Base-by-base conservation (phyloP, 2,797 vertebrate species). In the Muraenolepis orangiensis region DNA sequence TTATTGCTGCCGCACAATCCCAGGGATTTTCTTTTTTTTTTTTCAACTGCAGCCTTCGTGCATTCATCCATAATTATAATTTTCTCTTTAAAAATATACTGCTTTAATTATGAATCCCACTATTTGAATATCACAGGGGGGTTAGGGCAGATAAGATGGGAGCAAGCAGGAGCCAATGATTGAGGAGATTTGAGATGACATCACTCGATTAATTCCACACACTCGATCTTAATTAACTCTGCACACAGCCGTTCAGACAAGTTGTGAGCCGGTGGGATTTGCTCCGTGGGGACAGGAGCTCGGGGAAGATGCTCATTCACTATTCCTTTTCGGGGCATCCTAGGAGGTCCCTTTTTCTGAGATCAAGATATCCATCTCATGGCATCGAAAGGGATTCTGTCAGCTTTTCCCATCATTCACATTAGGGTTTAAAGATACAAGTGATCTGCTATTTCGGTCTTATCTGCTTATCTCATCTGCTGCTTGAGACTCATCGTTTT, bases 141-240 rank as follows among this genome's bases (percentile, higher is more conserved):
- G 73, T n/a, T n/a, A 32, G 20, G n/a, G 20, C 8, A n/a, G 68
- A 28, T 71, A 36, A 28, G 28, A 42, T 70, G 23, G 51, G 16
- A 34, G 20, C 57, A 71, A 66, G 29, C 26, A 74, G 77, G 82
- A 74, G 73, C 81, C 69, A 75, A 66, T 82, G 74, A 87, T 74
- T 76, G 81, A 86, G 81, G 75, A 86, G 79, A 74, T 84, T 81
- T 77, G 76, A 78, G 76, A 40, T 74, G 75, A 77, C 81, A 72
- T 74, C 81, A 82, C 82, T 85, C 51, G 66, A 86, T 88, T 86
- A 84, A 87, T 86, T 86, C 85, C 81, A 79, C 78, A 79, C 80
- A 80, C 86, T 87, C 80, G 76, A 85, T 88, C 85, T 88, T 87
- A 89, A 91, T 91, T 89, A 90, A 88, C 85, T 84, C 78, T 12